A percentile compares a stretch with the other conserved stretches of the same genome.
Evolutionary conservation across 2,888 invertebrate genomes (phyloP).

Genomic region (Acanthococcus lagerstroemiae): DNA sequence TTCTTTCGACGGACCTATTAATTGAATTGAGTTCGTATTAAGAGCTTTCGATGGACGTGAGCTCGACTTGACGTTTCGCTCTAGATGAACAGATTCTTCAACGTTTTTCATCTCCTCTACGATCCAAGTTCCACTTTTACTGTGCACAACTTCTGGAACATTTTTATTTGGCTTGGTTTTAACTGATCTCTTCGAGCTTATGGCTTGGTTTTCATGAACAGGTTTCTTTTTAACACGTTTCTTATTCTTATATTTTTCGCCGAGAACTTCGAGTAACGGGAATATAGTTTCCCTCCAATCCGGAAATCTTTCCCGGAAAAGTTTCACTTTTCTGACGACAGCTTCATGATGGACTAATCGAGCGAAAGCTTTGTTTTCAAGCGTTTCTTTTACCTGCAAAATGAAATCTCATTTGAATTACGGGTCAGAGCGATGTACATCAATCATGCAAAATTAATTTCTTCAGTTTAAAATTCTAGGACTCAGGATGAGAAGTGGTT

Average conservation of each 20-base stretch:
- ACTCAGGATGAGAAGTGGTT: too few relatives aligned
- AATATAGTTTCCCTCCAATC: constrained; percentile 33
- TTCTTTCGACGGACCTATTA: too few relatives aligned
- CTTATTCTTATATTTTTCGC: constrained; percentile 32
- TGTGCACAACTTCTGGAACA: neutral
- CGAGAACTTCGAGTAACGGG: constrained; percentile 28
- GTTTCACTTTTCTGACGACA: constrained; percentile 32
- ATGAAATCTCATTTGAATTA: neutral
- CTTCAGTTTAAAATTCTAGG: too few relatives aligned
- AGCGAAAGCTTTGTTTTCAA: constrained; percentile 33
- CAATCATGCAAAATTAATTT: too few relatives aligned
- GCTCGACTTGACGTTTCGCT: neutral
- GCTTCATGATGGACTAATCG: constrained; percentile 33
- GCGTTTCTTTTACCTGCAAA: constrained; percentile 7
- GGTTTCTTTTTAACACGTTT: neutral
- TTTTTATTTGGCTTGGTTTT: neutral
- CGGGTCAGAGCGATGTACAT: neutral
- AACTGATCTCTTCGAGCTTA: neutral
- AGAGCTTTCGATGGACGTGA: neutral
- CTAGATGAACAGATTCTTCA: neutral
- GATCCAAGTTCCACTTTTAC: too few relatives aligned
- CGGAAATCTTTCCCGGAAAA: constrained; percentile 33
- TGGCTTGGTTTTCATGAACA: neutral
- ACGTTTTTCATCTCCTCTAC: neutral
- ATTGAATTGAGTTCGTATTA: neutral